A percentile compares a stretch with the other conserved stretches of the same genome.
Evolutionary conservation across 2,113 vertebrate species (phyloP).

Genomic region (Cromileptes altivelis): DNA sequence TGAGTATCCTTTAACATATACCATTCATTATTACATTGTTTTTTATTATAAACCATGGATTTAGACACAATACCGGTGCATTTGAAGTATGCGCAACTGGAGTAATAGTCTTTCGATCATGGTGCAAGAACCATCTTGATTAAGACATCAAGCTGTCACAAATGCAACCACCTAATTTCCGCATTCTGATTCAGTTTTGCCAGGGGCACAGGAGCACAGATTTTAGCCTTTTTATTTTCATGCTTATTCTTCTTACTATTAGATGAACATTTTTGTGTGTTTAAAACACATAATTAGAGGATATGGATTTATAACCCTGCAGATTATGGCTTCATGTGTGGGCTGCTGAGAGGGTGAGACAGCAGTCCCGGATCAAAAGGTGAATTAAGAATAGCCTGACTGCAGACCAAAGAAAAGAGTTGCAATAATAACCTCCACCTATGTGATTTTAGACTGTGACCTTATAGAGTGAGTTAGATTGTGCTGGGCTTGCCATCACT

Average conservation of each 20-base stretch:
- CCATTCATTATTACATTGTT: no score
- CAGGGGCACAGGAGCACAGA: not conserved
- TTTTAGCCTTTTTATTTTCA: not conserved
- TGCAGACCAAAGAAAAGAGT: not conserved
- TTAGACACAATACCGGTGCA: not conserved
- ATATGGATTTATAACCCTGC: not conserved
- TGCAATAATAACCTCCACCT: not conserved
- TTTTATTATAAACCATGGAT: not conserved
- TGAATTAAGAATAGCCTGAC: not conserved
- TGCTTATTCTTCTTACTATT: not conserved
- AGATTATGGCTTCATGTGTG: not conserved
- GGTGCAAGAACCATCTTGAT: not conserved
- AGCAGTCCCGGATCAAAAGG: not conserved
- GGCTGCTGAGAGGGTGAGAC: not conserved
- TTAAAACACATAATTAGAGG: not conserved
- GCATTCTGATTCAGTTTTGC: not conserved
- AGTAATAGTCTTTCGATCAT: not conserved
- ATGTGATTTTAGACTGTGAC: slow-evolving; percentile 15
- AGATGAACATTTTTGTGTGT: not conserved
- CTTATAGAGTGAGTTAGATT: not conserved
- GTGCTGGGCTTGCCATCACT: slow-evolving; percentile 61
- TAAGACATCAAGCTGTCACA: not conserved
- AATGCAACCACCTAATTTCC: no score
- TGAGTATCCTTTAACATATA: no score
- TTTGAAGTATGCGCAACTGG: not conserved